A percentile compares a stretch with the other conserved stretches of the same genome.
phyloP scores from a whole-genome alignment of 2,888 invertebrate species.

The Agonopterix arenella region DNA sequence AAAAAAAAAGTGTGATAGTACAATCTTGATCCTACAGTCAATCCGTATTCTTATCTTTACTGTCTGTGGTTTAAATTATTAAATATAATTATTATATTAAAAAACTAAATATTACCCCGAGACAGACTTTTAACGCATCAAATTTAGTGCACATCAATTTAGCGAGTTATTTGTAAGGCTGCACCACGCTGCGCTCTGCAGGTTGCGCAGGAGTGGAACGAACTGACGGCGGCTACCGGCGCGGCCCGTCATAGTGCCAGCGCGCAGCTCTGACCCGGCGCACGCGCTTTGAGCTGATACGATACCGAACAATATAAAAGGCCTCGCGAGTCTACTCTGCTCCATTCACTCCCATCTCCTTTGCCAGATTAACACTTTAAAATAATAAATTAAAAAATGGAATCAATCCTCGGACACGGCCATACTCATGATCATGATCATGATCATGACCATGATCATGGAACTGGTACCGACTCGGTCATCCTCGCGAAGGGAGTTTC shows the following conservation, averaged over 20 bases:
- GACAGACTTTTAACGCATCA: background rate
- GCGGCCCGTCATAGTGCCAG: conserved; percentile 40
- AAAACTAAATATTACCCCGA: background rate
- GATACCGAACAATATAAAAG: conserved; percentile 59
- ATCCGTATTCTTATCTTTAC: too few relatives aligned
- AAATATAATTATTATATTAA: background rate
- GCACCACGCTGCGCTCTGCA: conserved; percentile 21
- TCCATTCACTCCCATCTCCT: conserved; percentile 24
- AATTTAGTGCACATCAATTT: conserved; percentile 12
- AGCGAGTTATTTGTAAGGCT: conserved; percentile 40
- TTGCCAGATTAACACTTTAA: background rate
- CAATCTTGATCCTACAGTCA: too few relatives aligned
- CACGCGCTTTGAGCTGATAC: conserved; percentile 46
- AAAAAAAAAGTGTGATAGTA: too few relatives aligned
- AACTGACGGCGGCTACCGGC: conserved; percentile 27
- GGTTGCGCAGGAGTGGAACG: conserved; percentile 55
- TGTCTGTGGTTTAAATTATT: too few relatives aligned
- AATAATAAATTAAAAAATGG: background rate
- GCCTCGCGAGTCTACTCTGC: conserved; percentile 30
- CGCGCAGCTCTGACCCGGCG: conserved; percentile 52
- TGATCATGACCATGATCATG: conserved; percentile 22
- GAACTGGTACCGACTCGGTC: conserved; percentile 58
- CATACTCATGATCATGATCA: conserved; percentile 9
- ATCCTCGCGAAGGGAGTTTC: conserved; percentile 86
- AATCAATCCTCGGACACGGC: background rate